Base-by-base conservation (phyloP, 2,888 invertebrate species). In the Microplitis manilae region DNA sequence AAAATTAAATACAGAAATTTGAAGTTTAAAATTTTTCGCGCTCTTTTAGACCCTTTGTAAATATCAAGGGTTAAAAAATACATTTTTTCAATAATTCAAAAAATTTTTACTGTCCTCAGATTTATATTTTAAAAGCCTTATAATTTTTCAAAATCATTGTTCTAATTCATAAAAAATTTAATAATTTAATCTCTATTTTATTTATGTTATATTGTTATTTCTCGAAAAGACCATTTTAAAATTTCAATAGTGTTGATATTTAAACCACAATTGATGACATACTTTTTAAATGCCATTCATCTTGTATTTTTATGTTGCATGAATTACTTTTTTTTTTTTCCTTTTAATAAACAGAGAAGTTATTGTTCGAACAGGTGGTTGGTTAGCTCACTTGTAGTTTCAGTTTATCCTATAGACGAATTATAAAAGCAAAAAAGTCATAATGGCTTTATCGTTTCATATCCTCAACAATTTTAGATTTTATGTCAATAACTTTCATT, bases 261-360 rank as follows among this genome's bases (percentile, higher is more conserved):
- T 8, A 50, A 50, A 50, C 13, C 13, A 50, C 50, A 50, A 50
- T 13, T 50, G 50, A 50, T 50, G 50, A 50, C 50, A 50, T 13
- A 50, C 50, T 50, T 50, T 50, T 50, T 13, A 13, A 13, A 13
- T 50, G 50, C 13, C 13, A 50, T 50, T 50, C 13, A 50, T 50
- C 13, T 74, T 80, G 68, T 50, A 8, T 50, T 13, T 9, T 9
- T 50, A 8, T 50, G 2, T 1, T 9, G 50, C 50, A 50, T 78
- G 69, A 50, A 75, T 76, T 74, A 62, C 60, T 78, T 72, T 65
- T 71, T 38, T 65, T 69, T 77, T 77, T 61, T 79, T 78, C 60
- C 81, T 81, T 50, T 73, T 6, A 73, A 65, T 50, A 4, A 50
- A 50, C 50, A 50, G 13, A 8, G 50, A 50, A 50, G 50, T 13